Base-by-base conservation (phyloP, 2,797 vertebrate genomes). In the Phoxinus dragarum region DNA sequence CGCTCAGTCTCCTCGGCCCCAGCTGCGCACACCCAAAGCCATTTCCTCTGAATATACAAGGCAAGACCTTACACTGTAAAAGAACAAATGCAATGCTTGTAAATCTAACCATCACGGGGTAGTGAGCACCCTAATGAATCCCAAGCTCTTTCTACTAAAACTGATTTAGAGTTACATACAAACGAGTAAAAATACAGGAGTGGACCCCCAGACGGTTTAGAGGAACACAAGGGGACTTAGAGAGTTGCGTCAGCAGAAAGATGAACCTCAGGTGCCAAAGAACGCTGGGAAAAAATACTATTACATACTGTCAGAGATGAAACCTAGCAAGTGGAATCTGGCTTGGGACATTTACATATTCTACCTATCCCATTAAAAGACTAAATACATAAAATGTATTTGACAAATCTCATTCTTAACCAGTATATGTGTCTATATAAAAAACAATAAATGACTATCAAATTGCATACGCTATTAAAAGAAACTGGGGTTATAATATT, bases 141-240 rank as follows among this genome's bases (percentile, higher is more conserved):
- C n/a, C 82, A 54, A 92, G 54, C 66, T 68, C 47, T n/a, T 73
- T 86, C 64, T 73, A 79, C 80, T 71, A 74, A 59, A 88, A 90
- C 80, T 88, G 75, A 94, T 90, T 92, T 79, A 89, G 59, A 27
- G 54, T 64, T 64, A 56, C 64, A 38, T 31, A 64, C 82, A 77
- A 88, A 75, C 75, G 9, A 68, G 44, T 36, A 27, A 73, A 31
- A 59, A 69, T 71, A n/a, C 42, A 77, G 52, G 7, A 23, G 73
- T 56, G 16, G 21, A 36, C 42, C 27, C 10, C 44, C 59, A n/a
- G 56, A 6, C 2, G 9, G 27, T 82, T 85, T 59, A 75, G 38
- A 80, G 47, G 9, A 71, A 74, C 36, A 56, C 36, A 78, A 47
- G 31, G 80, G 81, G 17, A 71, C 6, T 34, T 49, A 68, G 34